Evolutionary conservation across 2,113 vertebrate species (phyloP), one percentile per base, ranked within the genome.

Genomic region (Pandion haliaetus): DNA sequence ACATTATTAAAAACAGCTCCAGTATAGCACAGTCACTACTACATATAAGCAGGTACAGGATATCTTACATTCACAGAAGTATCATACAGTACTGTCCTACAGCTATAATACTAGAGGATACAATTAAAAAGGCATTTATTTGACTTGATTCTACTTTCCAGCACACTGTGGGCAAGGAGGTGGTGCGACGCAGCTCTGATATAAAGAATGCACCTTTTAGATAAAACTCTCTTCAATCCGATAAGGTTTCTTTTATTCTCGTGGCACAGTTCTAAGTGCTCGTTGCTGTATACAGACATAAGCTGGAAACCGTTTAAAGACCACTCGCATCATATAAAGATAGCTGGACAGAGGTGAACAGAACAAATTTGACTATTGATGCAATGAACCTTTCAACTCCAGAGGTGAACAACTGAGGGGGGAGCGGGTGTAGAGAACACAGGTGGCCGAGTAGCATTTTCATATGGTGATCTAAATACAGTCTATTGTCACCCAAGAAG

Each of bases 51-150:
- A 98, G 95, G 98, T 97, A 97, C 97, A 95, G 96, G 97, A 90
- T 98, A 98, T 97, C 95, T 98, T 97, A 98, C 98, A 98, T 98
- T 98, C 98, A 98, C 98, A 96, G 97, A 98, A 97, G 97, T 97
- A 98, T 98, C 97, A 96, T 97, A 98, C 97, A 98, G 97, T 97
- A 98, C 98, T 96, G 98, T 97, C 98, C 98, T 98, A 98, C 97
- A 95, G 95, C 98, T 98, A 98, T 69, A 98, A 97, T 97, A 98
- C 98, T 98, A 98, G 97, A 98, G 93, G 96, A 97, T 97, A 98
- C 96, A 97, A 98, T 98, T 98, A 97, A 97, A 98, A 98, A 98
- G 98, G 98, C 98, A 97, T 98, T 98, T 96, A 98, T 97, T 94
- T 94, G 96, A 98, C 97, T 98, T 98, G 97, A 98, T 97, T 98